These are phyloP conservation scores for Drosophila anomelani DNA, from an alignment of 2,888 invertebrate genomes.

Conservation along the genomic window DNA sequence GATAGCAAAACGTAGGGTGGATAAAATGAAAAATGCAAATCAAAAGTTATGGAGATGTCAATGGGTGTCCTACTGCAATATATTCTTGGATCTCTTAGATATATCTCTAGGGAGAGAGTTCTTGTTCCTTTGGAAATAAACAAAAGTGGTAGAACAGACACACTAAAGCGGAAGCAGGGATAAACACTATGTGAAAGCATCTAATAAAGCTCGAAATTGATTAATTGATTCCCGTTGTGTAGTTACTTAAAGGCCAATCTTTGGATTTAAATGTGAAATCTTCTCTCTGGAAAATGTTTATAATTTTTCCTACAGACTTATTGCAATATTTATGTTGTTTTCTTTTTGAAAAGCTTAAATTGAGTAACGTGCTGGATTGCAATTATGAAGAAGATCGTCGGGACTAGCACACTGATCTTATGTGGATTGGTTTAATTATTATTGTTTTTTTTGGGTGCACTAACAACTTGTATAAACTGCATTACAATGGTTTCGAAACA, in stretches of 20 bases:
- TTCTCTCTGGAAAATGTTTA: background rate
- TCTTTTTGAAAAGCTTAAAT: background rate
- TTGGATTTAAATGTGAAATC: background rate
- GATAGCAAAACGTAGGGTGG: conserved; percentile 11
- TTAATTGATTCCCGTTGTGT: background rate
- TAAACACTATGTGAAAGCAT: conserved; percentile 26
- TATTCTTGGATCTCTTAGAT: background rate
- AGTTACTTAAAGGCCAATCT: background rate
- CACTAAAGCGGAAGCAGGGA: conserved; percentile 39
- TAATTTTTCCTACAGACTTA: background rate
- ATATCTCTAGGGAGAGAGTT: background rate
- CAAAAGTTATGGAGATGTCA: conserved; percentile 19
- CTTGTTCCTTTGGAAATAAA: conserved; percentile 10
- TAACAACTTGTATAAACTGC: conserved; percentile 60
- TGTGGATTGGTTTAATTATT: conserved; percentile 5
- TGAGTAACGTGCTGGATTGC: conserved; percentile 22
- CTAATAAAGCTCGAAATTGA: conserved; percentile 17
- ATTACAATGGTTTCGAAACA: conserved; percentile 44
- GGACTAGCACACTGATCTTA: conserved; percentile 10
- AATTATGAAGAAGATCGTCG: conserved; percentile 8
- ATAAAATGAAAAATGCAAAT: conserved; percentile 24
- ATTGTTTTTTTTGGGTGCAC: conserved; percentile 50
- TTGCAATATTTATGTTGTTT: background rate
- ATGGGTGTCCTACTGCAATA: conserved; percentile 5
- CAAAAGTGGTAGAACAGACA: background rate